phyloP scores from a whole-genome alignment of 1,140 invertebrate genomes.

The Parapsyche elsis region DNA sequence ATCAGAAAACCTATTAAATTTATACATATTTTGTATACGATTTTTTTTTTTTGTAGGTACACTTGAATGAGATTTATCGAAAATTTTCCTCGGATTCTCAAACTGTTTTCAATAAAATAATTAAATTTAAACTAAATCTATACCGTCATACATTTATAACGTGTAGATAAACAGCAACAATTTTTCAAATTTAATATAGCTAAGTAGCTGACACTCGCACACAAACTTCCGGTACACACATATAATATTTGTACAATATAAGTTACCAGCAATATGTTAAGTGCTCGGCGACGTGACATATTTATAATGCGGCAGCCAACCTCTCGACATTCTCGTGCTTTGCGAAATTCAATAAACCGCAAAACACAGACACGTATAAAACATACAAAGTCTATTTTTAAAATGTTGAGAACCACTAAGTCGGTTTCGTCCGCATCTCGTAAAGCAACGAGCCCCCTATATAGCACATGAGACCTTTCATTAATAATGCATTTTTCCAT shows the following conservation, averaged over 20 bases:
- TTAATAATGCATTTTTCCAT: constrained; percentile 48
- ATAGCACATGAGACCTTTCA: constrained; percentile 33
- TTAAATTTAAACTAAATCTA: neutral
- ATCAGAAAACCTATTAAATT: no score
- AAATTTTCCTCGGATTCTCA: no score
- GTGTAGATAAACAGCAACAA: neutral
- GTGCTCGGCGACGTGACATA: neutral
- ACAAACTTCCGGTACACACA: neutral
- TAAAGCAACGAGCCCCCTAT: neutral
- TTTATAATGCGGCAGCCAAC: neutral
- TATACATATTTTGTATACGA: no score
- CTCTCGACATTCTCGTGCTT: neutral
- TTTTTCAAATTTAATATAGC: neutral
- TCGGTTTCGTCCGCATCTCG: no score
- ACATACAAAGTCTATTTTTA: no score
- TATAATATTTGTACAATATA: neutral
- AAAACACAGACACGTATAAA: no score
- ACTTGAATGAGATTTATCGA: no score
- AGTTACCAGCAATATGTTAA: constrained; percentile 7
- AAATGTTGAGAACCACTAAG: no score
- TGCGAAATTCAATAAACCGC: neutral
- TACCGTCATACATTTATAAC: neutral
- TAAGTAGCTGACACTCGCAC: neutral
- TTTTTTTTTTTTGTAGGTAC: no score
- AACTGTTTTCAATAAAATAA: no score